phyloP scores from a whole-genome alignment of 2,113 vertebrate species.

The Podilymbus podiceps region DNA sequence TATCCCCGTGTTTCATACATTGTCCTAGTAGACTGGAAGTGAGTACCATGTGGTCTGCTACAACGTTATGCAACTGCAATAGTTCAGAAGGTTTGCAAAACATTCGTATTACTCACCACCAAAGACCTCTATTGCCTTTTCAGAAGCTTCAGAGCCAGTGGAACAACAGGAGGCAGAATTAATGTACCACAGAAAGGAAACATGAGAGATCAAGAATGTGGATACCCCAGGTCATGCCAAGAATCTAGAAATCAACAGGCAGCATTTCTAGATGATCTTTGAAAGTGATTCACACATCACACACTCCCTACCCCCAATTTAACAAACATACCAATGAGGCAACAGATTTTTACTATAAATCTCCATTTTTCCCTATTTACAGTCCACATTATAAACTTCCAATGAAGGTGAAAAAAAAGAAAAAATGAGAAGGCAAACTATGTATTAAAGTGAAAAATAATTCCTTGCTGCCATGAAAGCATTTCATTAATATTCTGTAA shows the following conservation, averaged over 20 bases:
- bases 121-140: neutral
- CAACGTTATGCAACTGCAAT: neutral
- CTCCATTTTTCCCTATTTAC: neutral
- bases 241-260: neutral
- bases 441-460: neutral
- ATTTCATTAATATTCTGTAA: neutral
- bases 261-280: neutral
- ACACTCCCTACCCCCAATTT: fast-evolving
- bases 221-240: fast-evolving
- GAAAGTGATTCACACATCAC: neutral
- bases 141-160: neutral
- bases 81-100: neutral
- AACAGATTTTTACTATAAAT: neutral
- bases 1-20: neutral
- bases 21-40: neutral
- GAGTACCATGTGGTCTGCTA: neutral
- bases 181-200: neutral
- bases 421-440: neutral
- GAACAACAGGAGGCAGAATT: neutral
- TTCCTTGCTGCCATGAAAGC: neutral
- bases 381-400: neutral
- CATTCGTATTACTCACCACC: neutral
- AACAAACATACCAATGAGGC: neutral
- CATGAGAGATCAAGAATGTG: neutral
- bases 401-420: neutral